Evolutionary conservation across 2,113 vertebrate genomes (phyloP), one percentile per base, ranked within the genome.

Genomic region (Heterotis niloticus): DNA sequence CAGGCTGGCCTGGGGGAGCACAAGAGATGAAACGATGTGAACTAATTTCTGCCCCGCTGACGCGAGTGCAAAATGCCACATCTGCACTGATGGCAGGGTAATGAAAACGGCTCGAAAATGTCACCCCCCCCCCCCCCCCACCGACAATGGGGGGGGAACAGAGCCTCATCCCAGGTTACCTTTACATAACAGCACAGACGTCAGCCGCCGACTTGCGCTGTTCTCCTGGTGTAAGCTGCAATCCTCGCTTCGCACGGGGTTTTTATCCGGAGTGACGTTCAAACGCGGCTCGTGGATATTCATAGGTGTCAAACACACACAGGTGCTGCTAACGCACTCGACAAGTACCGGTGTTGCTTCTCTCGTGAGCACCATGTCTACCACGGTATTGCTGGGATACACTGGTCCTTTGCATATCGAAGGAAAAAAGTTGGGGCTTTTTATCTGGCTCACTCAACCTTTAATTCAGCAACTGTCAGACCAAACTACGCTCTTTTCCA

Each of bases 91-190:
- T 28, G 64, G 34, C n/a, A 60, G 29, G 10, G 23, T 74, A 18
- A 74, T 73, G 56, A 28, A 73, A 79, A 79, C 23, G 60, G 3
- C 14, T 0, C 44, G 24, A 29, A 72, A 73, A 79, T 73, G 78
- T 79, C 68, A 79, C n/a, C 23, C 67, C 28, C 13, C 20, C 4
- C 5, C 20, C n/a, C 17, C 0, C 18, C 29, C 3, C 75, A 0
- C 26, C 26, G 7, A n/a, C n/a, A 44, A 44, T 44, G 34, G 34
- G 34, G 34, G 26, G 3, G 18, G 34, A 14, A 56, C n/a, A 5
- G 64, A 51, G 12, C 10, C 20, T 18, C 12, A 18, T 77, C n/a
- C 64, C 54, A 51, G 10, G 23, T 54, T 18, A 56, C 44, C 76
- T 18, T 62, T 9, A 76, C 13, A 67, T 54, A 67, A 77, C 11